A percentile compares a stretch with the other conserved stretches of the same genome.
phyloP scores from a whole-genome alignment of 2,113 vertebrate species.

The Odontesthes bonariensis region DNA sequence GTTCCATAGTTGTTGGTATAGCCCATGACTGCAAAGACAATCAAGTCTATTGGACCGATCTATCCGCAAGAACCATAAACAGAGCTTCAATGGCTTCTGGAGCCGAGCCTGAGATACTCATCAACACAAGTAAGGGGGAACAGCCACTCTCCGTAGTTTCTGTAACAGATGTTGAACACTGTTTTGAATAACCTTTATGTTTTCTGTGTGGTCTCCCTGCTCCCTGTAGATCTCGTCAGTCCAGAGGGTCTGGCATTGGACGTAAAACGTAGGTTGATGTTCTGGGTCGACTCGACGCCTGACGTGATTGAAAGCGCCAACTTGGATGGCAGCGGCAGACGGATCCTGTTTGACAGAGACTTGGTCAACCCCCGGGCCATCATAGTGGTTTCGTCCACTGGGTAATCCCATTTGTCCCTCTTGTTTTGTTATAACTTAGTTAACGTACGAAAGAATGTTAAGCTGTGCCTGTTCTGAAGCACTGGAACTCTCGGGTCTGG shows the following conservation, averaged over 20 bases:
- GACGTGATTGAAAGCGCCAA: slow-evolving; percentile 90
- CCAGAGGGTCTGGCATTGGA: slow-evolving; percentile 95
- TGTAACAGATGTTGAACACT: no score
- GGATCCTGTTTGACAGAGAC: slow-evolving; percentile 87
- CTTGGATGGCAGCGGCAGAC: slow-evolving; percentile 89
- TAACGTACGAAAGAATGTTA: no score
- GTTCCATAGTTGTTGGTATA: slow-evolving; percentile 95
- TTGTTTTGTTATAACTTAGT: neutral
- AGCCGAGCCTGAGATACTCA: slow-evolving; percentile 89
- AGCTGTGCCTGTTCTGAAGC: neutral
- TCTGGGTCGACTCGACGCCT: slow-evolving; percentile 95
- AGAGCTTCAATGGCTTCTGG: slow-evolving; percentile 86
- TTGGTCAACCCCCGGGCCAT: slow-evolving; percentile 97
- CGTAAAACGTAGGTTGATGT: slow-evolving; percentile 86
- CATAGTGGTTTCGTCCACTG: slow-evolving; percentile 89
- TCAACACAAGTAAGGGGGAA: slow-evolving; percentile 86
- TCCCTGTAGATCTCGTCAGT: slow-evolving; percentile 89
- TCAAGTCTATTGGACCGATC: slow-evolving; percentile 95
- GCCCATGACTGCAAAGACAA: slow-evolving; percentile 93
- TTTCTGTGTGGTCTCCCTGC: neutral
- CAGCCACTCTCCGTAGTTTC: neutral
- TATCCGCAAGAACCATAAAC: slow-evolving; percentile 91
- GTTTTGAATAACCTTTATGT: neutral
- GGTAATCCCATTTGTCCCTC: slow-evolving; percentile 79
- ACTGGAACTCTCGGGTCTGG: slow-evolving; percentile 3